Conservation (phyloP, 2,113 vertebrate genomes). For the Marmota monax region DNA sequence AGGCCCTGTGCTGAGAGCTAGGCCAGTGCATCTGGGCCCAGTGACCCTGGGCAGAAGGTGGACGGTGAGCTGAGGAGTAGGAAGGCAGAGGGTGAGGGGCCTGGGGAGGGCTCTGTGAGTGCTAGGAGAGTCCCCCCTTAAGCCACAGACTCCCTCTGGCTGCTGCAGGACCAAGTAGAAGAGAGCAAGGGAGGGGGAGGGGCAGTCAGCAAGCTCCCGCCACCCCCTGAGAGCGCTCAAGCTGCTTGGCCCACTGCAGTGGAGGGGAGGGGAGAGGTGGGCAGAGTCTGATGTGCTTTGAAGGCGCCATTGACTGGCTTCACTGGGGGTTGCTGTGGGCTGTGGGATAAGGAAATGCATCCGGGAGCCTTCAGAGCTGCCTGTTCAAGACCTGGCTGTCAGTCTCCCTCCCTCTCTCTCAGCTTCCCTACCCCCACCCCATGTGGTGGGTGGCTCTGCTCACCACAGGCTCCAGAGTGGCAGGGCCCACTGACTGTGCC, state of each 20-base stretch:
- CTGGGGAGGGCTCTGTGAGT: no score
- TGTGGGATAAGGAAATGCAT: not conserved
- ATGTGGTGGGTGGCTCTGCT: no score
- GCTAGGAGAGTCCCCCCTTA: not conserved
- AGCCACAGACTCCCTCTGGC: not conserved
- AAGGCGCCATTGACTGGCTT: not conserved
- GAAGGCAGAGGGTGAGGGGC: not conserved
- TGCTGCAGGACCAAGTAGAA: not conserved
- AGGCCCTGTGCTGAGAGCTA: not conserved
- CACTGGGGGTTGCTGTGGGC: no score
- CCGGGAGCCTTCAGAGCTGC: not conserved
- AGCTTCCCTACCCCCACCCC: not conserved
- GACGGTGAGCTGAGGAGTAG: not conserved
- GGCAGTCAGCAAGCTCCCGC: not conserved
- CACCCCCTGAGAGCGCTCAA: not conserved
- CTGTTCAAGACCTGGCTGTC: not conserved
- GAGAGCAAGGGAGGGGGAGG: not conserved
- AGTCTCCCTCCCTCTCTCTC: not conserved
- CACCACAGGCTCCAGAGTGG: no score
- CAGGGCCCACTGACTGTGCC: not conserved
- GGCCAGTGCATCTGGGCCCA: not conserved
- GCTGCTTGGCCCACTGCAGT: no score
- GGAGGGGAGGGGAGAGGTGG: not conserved
- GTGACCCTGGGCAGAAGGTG: no score
- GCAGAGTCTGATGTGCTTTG: not conserved